Conservation (phyloP, 2,113 vertebrate genomes). For the Oxygymnocypris stewartii region DNA sequence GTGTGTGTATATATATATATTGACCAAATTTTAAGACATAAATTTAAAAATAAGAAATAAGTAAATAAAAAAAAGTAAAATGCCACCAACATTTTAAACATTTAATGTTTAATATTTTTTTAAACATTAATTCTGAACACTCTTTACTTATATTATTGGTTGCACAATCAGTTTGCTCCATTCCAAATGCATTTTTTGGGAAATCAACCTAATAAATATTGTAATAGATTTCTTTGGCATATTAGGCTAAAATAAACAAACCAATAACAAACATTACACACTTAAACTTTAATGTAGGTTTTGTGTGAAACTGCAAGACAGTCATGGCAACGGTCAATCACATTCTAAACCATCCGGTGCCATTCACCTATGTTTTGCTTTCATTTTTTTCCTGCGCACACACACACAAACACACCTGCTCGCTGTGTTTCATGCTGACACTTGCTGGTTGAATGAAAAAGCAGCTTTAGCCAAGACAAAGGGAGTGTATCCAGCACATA, state of each 20-base stretch:
- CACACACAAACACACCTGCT: slow-evolving; percentile 33
- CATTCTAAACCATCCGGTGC: neutral
- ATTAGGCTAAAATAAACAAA: too few relatives aligned
- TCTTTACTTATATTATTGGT: neutral
- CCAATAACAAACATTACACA: neutral
- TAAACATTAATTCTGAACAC: too few relatives aligned
- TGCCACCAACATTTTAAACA: too few relatives aligned
- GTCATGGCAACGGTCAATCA: neutral
- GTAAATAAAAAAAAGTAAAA: too few relatives aligned
- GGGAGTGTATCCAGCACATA: slow-evolving; percentile 62
- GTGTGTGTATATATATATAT: too few relatives aligned
- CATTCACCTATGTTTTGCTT: neutral
- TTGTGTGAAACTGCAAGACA: neutral
- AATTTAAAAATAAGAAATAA: too few relatives aligned
- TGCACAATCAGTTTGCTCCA: neutral
- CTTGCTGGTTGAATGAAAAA: slow-evolving; percentile 70
- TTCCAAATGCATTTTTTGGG: neutral
- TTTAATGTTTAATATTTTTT: too few relatives aligned
- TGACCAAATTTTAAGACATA: too few relatives aligned
- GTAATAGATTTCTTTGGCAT: neutral
- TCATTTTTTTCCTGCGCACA: neutral
- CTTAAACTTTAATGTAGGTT: neutral
- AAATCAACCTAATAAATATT: neutral
- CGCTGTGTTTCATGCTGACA: slow-evolving; percentile 60
- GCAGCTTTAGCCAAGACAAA: slow-evolving; percentile 70